A percentile compares a stretch with the other conserved stretches of the same genome.
phyloP scores from a whole-genome alignment of 37 sponge, comb jelly and placozoan species.

The Spongia lamella region DNA sequence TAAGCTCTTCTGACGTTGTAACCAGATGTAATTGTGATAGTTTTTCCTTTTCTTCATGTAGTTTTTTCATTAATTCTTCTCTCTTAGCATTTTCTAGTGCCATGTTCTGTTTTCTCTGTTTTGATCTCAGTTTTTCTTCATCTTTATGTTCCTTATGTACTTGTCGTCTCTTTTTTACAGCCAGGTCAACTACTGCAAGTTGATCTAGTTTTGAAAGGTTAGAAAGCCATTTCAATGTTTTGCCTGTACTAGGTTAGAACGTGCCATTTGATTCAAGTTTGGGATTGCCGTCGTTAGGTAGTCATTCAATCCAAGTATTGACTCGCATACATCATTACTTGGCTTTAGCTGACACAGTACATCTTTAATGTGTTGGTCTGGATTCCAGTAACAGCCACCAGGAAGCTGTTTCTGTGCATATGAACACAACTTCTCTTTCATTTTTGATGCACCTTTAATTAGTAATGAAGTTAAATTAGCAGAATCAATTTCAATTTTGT shows the following conservation, averaged over 20 bases:
- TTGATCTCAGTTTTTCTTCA: not conserved
- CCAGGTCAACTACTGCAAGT: slow-evolving; percentile 4
- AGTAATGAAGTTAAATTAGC: slow-evolving; percentile 2
- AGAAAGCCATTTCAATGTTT: slow-evolving; percentile 13
- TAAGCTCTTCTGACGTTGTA: slow-evolving; percentile 1
- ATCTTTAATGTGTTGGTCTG: not conserved
- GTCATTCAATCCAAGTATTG: slow-evolving; percentile 33
- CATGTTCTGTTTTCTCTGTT: slow-evolving; percentile 20
- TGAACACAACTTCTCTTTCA: slow-evolving; percentile 30
- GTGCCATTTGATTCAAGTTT: slow-evolving; percentile 36
- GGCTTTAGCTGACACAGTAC: slow-evolving; percentile 26
- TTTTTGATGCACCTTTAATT: slow-evolving; percentile 27
- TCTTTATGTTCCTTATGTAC: slow-evolving; percentile 2
- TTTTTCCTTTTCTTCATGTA: slow-evolving; percentile 5
- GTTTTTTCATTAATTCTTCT: slow-evolving; percentile 13
- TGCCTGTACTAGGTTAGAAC: slow-evolving; percentile 22
- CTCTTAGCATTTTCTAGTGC: slow-evolving; percentile 1
- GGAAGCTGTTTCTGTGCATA: slow-evolving; percentile 52
- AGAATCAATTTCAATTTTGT: not conserved
- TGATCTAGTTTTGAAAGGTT: not conserved
- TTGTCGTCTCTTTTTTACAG: slow-evolving; percentile 10
- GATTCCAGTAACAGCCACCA: slow-evolving; percentile 53
- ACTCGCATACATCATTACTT: slow-evolving; percentile 45
- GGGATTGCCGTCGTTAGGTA: slow-evolving; percentile 40
- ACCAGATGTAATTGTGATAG: slow-evolving; percentile 18